Evolutionary conservation across 2,888 invertebrate genomes (phyloP), one percentile per base, ranked within the genome.

Genomic region (Pristionchus mayeri): DNA sequence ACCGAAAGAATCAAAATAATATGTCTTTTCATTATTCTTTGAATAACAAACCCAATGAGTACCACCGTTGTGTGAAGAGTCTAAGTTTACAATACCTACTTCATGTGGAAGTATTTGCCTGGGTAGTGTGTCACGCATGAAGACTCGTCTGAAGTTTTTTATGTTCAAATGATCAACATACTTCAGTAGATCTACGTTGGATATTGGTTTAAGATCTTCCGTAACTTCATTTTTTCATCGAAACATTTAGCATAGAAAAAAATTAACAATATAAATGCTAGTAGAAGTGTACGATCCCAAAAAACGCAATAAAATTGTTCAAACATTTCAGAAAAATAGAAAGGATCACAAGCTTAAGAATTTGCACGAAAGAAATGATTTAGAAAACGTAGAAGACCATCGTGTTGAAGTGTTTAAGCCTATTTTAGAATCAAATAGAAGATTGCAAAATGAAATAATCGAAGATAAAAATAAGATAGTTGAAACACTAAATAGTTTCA

Each of bases 401-500:
- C 76, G 88, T n/a, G 80, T 86, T 75, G 88, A 88, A 86, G 85
- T 88, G 78, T 88, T 88, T 67, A 88, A 88, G 86, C 88, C 88
- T 24, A 88, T 88, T 50, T 54, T 88, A 85, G 88, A 88, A 86
- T 88, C 88, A 37, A 88, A 88, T 85, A 87, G 86, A 57, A 88
- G 87, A 86, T 57, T 88, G 3, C 88, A 88, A 82, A 85, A 88
- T 79, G 88, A 88, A 86, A 87, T 88, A n/a, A 88, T 88, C 85
- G 88, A 88, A 85, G 88, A 88, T 52, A 87, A 87, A 79, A 88
- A 88, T 63, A 87, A 88, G 79, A 88, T 88, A 86, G 87, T 88
- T 84, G 57, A 88, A 86, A 88, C 88, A 75, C 84, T 88, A n/a
- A 87, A 88, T 79, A 50, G n/a, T 30, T 87, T 87, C 67, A 82